These are phyloP conservation scores for Empidonax alnorum DNA, from an alignment of 2,113 vertebrate species.

Conservation along the genomic window DNA sequence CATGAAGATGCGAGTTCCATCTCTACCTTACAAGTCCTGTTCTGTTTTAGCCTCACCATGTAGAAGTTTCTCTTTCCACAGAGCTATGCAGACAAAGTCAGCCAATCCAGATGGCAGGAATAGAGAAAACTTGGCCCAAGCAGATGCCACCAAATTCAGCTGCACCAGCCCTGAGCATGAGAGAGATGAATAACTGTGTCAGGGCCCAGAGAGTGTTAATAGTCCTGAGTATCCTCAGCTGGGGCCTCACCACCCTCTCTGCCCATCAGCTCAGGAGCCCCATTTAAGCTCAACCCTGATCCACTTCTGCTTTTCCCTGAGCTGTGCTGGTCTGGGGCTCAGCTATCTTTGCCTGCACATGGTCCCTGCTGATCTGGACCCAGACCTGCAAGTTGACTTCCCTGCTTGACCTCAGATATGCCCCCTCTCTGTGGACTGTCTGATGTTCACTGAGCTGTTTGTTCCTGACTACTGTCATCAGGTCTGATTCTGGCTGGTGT, in stretches of 20 bases:
- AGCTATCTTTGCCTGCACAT: fast-evolving
- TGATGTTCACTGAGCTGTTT: background rate
- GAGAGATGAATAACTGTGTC: background rate
- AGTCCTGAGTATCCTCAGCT: background rate
- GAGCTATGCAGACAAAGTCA: background rate
- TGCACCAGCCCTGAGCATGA: background rate
- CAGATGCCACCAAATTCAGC: background rate
- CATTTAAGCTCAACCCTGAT: background rate
- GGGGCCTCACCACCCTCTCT: background rate
- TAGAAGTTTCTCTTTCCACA: background rate
- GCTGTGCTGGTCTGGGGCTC: background rate
- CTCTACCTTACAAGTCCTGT: background rate
- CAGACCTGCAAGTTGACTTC: background rate
- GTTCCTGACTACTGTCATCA: background rate
- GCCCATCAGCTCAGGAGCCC: background rate
- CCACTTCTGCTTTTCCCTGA: fast-evolving
- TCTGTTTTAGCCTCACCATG: background rate
- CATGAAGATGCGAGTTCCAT: background rate
- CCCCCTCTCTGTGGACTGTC: background rate
- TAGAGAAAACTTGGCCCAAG: background rate
- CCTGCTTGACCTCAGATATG: fast-evolving
- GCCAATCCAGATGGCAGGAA: background rate
- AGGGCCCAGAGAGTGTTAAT: background rate
- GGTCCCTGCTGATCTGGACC: fast-evolving
- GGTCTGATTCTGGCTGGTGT: background rate